Base-by-base conservation (phyloP, 2,113 vertebrate genomes). In the Donacobius atricapilla region DNA sequence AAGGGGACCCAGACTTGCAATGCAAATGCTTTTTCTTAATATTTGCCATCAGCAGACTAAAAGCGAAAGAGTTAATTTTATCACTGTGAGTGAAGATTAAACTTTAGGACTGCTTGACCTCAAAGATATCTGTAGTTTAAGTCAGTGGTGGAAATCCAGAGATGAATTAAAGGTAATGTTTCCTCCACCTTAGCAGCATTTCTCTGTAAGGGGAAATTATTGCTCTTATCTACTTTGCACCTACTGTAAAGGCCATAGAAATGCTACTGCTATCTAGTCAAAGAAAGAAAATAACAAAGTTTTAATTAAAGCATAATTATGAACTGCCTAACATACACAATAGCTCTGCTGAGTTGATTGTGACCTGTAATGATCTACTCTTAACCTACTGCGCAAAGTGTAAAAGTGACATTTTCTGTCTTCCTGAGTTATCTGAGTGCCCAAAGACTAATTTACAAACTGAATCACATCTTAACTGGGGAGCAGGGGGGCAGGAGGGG, bases 401-500 rank as follows among this genome's bases (percentile, higher is more conserved):
- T 24, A 76, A 80, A 30, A 91, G 35, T 17, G 9, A 87, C 47
- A 47, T 63, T 31, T 82, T 25, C 21, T 45, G 13, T 57, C 39
- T 94, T 85, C 18, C 15, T 51, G 17, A 42, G 23, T 19, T 50
- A 45, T 12, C 9, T 58, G 42, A 57, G 21, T 24, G 21, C 6
- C 5, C 23, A 78, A 70, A 57, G 37, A 44, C 45, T 72, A 45
- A 66, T 66, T 22, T 84, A 1, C 5, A 77, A 78, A 72, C 13
- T 35, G 4, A 63, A 75, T 58, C 51, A 2, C 12, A 77, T 66
- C n/a, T 54, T 84, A 58, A 30, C 0, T 3, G 6, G 4, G 22
- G 15, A 35, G 2, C 5, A 3, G 5, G 1, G 3, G 3, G 8
- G 1, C 7, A 60, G 5, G 5, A 6, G 1, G 4, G n/a, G 2